Conservation (phyloP, 2,797 vertebrate species). For the Muraenolepis orangiensis region DNA sequence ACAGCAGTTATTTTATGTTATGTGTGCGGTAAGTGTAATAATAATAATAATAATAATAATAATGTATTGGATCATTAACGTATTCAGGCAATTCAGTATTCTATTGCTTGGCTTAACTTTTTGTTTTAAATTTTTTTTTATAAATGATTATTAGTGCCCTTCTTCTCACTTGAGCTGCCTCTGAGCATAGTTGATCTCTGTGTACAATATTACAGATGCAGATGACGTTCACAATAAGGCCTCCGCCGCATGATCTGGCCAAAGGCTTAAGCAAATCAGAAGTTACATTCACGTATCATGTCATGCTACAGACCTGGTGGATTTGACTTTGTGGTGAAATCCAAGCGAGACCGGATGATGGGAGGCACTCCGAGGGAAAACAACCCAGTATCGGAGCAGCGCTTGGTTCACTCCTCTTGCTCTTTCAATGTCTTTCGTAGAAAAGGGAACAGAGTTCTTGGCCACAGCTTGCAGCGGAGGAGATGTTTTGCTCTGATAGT, state of each 20-base stretch:
- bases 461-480: neutral
- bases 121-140: too few relatives aligned
- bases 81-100: too few relatives aligned
- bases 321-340: constrained; percentile 67
- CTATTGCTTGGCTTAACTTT: too few relatives aligned
- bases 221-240: too few relatives aligned
- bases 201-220: too few relatives aligned
- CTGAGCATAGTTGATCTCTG: too few relatives aligned
- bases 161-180: too few relatives aligned
- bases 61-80: too few relatives aligned
- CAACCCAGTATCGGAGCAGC: constrained; percentile 49
- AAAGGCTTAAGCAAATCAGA: neutral
- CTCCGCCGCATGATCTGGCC: neutral
- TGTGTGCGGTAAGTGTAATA: too few relatives aligned
- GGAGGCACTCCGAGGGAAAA: constrained; percentile 32
- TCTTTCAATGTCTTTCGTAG: neutral
- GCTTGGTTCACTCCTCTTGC: constrained; percentile 34
- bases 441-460: neutral
- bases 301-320: constrained; percentile 65
- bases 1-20: too few relatives aligned
- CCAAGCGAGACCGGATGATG: constrained; percentile 54
- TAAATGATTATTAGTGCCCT: too few relatives aligned
- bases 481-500: constrained; percentile 26
- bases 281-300: neutral
- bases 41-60: too few relatives aligned